Base-by-base conservation (phyloP, 2,888 invertebrate genomes). In the Stegana nigrithorax region DNA sequence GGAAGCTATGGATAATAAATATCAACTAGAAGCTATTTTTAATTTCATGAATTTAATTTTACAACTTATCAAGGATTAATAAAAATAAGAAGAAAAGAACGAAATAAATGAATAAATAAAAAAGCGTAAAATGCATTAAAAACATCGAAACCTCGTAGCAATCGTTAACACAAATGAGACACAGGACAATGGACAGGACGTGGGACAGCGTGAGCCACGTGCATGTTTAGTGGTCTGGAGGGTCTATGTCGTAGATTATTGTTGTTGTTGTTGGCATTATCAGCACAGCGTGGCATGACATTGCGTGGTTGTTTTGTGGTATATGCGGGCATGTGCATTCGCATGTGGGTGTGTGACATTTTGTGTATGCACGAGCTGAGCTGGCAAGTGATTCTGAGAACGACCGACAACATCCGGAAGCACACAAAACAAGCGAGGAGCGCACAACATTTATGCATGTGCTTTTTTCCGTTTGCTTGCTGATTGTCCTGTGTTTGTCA, bases 391-490 rank as follows among this genome's bases (percentile, higher is more conserved):
- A 26, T 27, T 19, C 36, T 21, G 36, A 21, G 23, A 23, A n/a
- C 47, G 2, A 23, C 23, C 21, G 53, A 53, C 32, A 21, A 32
- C 19, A 36, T 21, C 32, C 51, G 59, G 42, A 26, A 60, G 23
- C 25, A 51, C 39, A 60, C 36, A 27, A 8, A 50, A 21, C 36
- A 25, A 59, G 32, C 32, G 25, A 14, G n/a, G n/a, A n/a, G 59
- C 50, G 51, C 50, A 60, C 59, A 60, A 39, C 42, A 51, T 39
- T 17, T 51, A 60, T 60, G 51, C 51, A 6, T 32, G 45, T 50
- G 32, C 32, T 19, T 36, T 12, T 55, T 4, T 23, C 2, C 12
- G 23, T 12, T 23, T 21, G 8, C 23, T 25, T 23, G 29, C 7
- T 27, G 17, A 19, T n/a, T 51, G 59, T 50, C 25, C 59, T 50